phyloP scores from a whole-genome alignment of 2,888 invertebrate species.

The Hipparchia sbordonii region DNA sequence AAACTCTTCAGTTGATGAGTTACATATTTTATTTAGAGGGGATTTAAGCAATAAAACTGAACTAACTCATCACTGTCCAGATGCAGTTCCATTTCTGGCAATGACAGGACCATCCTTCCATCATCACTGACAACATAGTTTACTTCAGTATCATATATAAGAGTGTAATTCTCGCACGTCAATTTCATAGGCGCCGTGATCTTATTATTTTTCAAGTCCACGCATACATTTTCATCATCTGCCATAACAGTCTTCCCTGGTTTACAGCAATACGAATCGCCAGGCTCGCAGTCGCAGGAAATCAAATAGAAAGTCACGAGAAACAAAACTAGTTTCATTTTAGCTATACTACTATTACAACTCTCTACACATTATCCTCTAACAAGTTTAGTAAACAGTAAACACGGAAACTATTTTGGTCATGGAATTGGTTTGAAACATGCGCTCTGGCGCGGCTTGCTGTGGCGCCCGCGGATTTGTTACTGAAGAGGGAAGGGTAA shows the following conservation, averaged over 20 bases:
- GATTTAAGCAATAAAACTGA: background rate
- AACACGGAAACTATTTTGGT: background rate
- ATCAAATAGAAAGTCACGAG: conserved; percentile 20
- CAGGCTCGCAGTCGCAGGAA: conserved; percentile 27
- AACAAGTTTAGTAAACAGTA: background rate
- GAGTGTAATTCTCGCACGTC: conserved; percentile 21
- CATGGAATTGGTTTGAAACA: background rate
- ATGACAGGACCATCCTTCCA: conserved; percentile 17
- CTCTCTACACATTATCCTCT: background rate
- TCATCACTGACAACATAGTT: conserved; percentile 33
- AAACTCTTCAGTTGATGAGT: too few relatives aligned
- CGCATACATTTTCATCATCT: conserved; percentile 22
- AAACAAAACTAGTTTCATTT: conserved; percentile 26
- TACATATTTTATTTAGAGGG: too few relatives aligned
- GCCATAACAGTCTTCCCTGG: conserved; percentile 26
- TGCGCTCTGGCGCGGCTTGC: background rate
- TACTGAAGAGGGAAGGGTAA: background rate
- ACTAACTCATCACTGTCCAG: background rate
- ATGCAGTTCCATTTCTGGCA: conserved; percentile 8
- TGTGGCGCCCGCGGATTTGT: conserved; percentile 5
- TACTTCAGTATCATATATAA: background rate
- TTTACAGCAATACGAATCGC: conserved; percentile 34
- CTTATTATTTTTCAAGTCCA: conserved; percentile 23
- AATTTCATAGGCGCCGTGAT: conserved; percentile 22
- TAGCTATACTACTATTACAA: background rate